These are phyloP conservation scores for Diogma glabrata DNA, from an alignment of 2,888 invertebrate species.

Conservation along the genomic window DNA sequence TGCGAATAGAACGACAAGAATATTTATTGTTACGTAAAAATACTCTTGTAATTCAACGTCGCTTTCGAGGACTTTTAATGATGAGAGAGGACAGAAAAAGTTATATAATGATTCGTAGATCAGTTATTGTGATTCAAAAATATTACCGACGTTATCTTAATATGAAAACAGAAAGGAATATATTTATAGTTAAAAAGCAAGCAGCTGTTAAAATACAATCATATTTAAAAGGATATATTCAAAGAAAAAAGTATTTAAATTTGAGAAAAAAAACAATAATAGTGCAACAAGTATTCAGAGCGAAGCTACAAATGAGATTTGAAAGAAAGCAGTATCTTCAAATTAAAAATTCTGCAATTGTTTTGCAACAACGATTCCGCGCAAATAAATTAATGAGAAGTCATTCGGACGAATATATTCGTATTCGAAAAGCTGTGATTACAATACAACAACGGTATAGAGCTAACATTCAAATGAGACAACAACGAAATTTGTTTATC, in stretches of 20 bases:
- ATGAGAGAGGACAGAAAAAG: slow-evolving; percentile 11
- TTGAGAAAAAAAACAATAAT: slow-evolving; percentile 26
- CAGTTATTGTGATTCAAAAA: slow-evolving; percentile 32
- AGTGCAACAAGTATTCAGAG: slow-evolving; percentile 28
- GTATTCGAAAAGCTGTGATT: slow-evolving; percentile 21
- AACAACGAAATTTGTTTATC: slow-evolving; percentile 28
- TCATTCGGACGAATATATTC: slow-evolving; percentile 21
- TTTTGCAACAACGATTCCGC: slow-evolving; percentile 13
- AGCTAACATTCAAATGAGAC: slow-evolving; percentile 23
- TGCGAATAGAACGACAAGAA: slow-evolving; percentile 19
- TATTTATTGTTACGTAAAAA: slow-evolving; percentile 22
- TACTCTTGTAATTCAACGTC: slow-evolving; percentile 32
- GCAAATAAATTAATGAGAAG: slow-evolving; percentile 23
- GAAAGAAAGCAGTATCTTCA: too few relatives aligned
- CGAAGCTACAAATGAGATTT: neutral
- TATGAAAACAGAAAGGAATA: slow-evolving; percentile 19
- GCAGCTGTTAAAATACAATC: slow-evolving; percentile 30
- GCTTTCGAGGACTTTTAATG: slow-evolving; percentile 22
- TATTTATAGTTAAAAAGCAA: slow-evolving; percentile 20
- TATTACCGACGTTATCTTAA: slow-evolving; percentile 18
- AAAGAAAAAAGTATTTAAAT: slow-evolving; percentile 23
- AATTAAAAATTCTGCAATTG: neutral
- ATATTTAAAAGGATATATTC: slow-evolving; percentile 27
- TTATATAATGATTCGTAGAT: slow-evolving; percentile 14
- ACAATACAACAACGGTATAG: slow-evolving; percentile 31